These are phyloP conservation scores for Chrysolophus pictus DNA, from an alignment of 2,797 vertebrate genomes.

Conservation along the genomic window DNA sequence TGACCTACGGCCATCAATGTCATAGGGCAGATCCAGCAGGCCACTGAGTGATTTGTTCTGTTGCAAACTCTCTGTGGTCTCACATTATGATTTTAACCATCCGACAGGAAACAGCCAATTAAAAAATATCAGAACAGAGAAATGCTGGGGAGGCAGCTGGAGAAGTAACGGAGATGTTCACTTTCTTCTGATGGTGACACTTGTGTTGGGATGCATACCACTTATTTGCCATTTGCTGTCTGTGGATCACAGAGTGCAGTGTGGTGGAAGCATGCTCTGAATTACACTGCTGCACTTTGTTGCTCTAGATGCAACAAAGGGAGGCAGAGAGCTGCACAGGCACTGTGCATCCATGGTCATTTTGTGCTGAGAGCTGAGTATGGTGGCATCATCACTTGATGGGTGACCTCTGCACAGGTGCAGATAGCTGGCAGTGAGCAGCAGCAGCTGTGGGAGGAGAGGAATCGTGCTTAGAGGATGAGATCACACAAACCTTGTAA, in stretches of 20 bases:
- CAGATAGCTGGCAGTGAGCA: neutral
- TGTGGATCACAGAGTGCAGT: neutral
- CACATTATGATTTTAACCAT: neutral
- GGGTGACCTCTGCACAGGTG: neutral
- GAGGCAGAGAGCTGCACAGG: neutral
- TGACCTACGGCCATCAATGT: neutral
- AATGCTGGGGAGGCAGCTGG: neutral
- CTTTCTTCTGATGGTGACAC: neutral
- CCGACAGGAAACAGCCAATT: neutral
- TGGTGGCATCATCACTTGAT: accelerated
- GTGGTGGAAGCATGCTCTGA: accelerated
- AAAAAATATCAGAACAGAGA: neutral
- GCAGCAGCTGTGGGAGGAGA: neutral
- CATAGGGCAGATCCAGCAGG: neutral
- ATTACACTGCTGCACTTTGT: accelerated
- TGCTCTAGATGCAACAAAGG: neutral
- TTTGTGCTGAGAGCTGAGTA: neutral
- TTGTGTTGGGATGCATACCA: neutral
- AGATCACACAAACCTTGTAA: neutral
- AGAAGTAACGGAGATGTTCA: neutral
- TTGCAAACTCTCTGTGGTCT: neutral
- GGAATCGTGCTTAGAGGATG: neutral
- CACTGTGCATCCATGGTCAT: neutral
- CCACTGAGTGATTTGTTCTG: accelerated
- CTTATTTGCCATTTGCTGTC: neutral